Percentiles rank a stretch among this genome's conserved stretches.
Evolutionary conservation across 2,797 vertebrate species (phyloP).

Genomic region (Sardinella longiceps): DNA sequence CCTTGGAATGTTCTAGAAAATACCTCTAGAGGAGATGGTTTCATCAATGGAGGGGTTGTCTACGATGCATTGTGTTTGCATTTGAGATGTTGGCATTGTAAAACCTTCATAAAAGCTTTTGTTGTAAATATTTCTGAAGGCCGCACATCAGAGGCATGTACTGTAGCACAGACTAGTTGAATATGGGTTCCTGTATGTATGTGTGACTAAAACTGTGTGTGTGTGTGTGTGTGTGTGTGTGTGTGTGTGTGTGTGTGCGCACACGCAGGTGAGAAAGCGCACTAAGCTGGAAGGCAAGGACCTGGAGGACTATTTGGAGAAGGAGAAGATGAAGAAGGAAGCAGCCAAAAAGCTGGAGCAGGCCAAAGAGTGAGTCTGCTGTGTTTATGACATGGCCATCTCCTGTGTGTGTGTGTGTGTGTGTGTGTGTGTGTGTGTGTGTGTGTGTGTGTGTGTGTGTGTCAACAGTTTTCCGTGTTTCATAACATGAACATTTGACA

Average conservation of each 20-base stretch:
- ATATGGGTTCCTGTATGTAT: neutral
- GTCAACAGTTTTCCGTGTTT: too few relatives aligned
- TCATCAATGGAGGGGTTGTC: neutral
- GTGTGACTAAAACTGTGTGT: neutral
- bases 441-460: neutral
- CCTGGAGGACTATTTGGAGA: constrained; percentile 93
- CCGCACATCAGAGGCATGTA: neutral
- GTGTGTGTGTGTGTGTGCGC: neutral
- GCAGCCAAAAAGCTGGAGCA: constrained; percentile 97
- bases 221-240: neutral
- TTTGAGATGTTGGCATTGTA: neutral
- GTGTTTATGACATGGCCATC: neutral
- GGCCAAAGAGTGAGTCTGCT: constrained; percentile 91
- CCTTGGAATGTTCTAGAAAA: neutral
- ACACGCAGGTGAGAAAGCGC: constrained; percentile 85
- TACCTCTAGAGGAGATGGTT: neutral
- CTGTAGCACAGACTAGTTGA: neutral
- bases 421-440: neutral
- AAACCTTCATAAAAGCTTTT: neutral
- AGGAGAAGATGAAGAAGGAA: constrained; percentile 96
- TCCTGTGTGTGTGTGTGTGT: neutral
- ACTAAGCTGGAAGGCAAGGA: constrained; percentile 97
- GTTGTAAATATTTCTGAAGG: neutral
- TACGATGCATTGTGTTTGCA: neutral
- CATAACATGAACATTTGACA: too few relatives aligned